These are phyloP conservation scores for Seladonia tumulorum DNA, from an alignment of 2,888 invertebrate genomes.

Conservation along the genomic window DNA sequence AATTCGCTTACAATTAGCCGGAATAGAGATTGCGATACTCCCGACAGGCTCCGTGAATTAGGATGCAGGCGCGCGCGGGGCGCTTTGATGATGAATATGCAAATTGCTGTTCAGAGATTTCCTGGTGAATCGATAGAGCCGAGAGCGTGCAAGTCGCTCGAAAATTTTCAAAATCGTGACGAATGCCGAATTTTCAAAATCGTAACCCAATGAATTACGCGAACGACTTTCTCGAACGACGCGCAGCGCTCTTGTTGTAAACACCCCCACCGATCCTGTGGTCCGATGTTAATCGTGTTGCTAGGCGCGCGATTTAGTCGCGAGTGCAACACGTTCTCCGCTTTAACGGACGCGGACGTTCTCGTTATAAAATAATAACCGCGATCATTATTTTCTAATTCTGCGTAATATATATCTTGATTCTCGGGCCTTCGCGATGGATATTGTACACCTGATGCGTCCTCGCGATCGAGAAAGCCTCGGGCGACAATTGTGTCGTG, in stretches of 20 bases:
- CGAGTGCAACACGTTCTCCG: conserved; percentile 38
- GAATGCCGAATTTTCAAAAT: too few relatives aligned
- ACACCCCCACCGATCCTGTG: neutral
- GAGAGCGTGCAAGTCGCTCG: neutral
- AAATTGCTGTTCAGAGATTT: neutral
- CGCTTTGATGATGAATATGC: neutral
- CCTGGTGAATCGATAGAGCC: conserved; percentile 6
- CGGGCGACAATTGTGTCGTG: neutral
- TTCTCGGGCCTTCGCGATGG: neutral
- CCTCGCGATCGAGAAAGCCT: neutral
- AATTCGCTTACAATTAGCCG: conserved; percentile 7
- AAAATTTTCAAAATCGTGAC: neutral
- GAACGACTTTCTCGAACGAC: neutral
- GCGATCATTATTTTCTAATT: conserved; percentile 47
- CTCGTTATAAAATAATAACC: conserved; percentile 29
- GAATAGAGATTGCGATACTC: conserved; percentile 3
- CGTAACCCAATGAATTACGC: too few relatives aligned
- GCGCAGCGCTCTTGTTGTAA: conserved; percentile 1
- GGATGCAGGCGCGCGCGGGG: conserved; percentile 1
- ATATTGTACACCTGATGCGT: neutral
- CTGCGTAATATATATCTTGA: conserved; percentile 38
- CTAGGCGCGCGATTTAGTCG: conserved; percentile 22
- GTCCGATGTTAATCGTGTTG: conserved; percentile 20
- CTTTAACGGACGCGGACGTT: conserved; percentile 26
- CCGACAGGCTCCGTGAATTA: neutral